A percentile compares a stretch with the other conserved stretches of the same genome.
Conservation (phyloP, 2,888 invertebrate species). For the Drosophila fulvimacula region DNA sequence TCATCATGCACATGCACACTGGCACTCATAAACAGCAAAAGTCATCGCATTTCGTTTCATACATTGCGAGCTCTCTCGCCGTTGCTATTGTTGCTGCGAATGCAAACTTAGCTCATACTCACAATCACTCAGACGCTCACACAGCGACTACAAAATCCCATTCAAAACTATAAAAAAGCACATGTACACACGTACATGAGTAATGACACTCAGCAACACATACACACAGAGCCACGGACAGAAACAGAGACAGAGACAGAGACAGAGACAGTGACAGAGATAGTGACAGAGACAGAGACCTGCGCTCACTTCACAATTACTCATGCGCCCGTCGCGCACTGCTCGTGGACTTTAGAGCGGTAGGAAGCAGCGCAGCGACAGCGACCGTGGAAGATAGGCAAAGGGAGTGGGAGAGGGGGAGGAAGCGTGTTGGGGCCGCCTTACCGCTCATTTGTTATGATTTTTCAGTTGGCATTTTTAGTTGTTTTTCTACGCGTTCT, state of each 20-base stretch:
- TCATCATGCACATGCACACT: constrained; percentile 20
- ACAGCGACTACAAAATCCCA: constrained; percentile 1
- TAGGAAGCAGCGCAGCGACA: background rate
- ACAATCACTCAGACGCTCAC: background rate
- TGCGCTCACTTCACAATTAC: constrained; percentile 30
- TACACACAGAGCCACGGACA: too few species aligned
- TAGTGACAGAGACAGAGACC: background rate
- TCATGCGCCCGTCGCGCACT: constrained; percentile 24
- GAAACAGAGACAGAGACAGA: too few species aligned
- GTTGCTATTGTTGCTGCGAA: constrained; percentile 32
- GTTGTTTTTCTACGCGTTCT: constrained; percentile 79
- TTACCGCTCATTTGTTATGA: constrained; percentile 77
- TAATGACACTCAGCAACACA: too few species aligned
- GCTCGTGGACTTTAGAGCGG: background rate
- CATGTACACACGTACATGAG: constrained; percentile 1
- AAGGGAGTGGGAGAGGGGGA: background rate
- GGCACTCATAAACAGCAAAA: constrained; percentile 21
- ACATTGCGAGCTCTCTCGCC: constrained; percentile 36
- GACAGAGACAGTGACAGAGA: too few species aligned
- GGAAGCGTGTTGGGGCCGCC: constrained; percentile 18
- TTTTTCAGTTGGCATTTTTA: constrained; percentile 77
- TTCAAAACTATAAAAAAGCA: background rate
- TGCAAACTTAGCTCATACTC: constrained; percentile 53
- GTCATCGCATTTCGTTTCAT: constrained; percentile 51
- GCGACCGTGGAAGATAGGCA: background rate